Evolutionary conservation across 2,888 invertebrate genomes (phyloP).

Genomic region (Alviniconcha strummeri): DNA sequence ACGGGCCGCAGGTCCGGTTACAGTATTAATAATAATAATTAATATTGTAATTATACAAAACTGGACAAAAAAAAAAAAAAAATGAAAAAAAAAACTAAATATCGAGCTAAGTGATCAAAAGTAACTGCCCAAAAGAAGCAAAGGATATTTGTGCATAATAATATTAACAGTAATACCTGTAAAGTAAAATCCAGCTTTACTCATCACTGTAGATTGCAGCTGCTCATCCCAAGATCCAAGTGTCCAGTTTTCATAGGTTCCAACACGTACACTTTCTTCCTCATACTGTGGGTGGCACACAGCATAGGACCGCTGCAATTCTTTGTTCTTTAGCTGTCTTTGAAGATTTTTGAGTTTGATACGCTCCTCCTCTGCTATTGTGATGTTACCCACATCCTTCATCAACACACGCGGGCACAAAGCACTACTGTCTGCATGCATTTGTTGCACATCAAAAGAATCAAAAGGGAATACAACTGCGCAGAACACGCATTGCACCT

Average conservation of each 20-base stretch:
- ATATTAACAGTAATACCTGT: no score
- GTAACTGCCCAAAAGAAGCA: no score
- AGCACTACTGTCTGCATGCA: not conserved
- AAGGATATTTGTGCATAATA: no score
- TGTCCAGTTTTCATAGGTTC: slow-evolving; percentile 10
- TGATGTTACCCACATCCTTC: slow-evolving; percentile 15
- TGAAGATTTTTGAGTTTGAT: slow-evolving; percentile 4
- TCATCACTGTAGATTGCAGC: not conserved
- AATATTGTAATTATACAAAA: no score
- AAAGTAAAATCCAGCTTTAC: slow-evolving; percentile 14
- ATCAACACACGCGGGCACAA: not conserved
- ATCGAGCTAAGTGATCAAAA: no score
- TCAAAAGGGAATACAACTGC: slow-evolving; percentile 9
- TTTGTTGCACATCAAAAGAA: not conserved
- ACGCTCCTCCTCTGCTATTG: not conserved
- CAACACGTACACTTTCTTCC: slow-evolving; percentile 1
- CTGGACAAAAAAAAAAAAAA: no score
- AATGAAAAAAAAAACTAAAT: no score
- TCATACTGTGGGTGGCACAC: slow-evolving; percentile 14
- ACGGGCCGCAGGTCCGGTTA: no score
- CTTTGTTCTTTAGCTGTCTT: not conserved
- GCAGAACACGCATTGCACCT: slow-evolving; percentile 16
- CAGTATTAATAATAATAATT: no score
- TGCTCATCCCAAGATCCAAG: not conserved
- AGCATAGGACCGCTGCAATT: not conserved